These are phyloP conservation scores for Saturnia pavonia DNA, from an alignment of 2,888 invertebrate genomes.

Conservation along the genomic window DNA sequence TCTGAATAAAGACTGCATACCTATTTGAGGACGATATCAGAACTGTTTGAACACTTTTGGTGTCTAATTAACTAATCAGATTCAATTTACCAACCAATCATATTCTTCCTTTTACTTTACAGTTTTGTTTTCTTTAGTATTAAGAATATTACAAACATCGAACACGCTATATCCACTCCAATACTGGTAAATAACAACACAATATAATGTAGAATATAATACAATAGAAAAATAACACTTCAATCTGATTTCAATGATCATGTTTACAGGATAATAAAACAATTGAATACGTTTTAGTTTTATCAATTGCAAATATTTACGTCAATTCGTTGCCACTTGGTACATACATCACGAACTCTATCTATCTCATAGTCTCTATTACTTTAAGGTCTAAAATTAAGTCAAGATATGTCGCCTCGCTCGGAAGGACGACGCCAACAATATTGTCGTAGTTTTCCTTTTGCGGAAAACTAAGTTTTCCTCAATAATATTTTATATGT, in stretches of 20 bases:
- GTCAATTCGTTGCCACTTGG: not conserved
- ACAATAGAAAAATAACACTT: not conserved
- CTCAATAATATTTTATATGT: constrained; percentile 9
- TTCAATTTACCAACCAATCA: too few species aligned
- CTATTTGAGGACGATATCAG: too few species aligned
- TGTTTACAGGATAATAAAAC: constrained; percentile 8
- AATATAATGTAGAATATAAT: not conserved
- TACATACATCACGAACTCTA: not conserved
- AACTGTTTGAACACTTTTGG: too few species aligned
- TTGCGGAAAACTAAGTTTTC: constrained; percentile 9
- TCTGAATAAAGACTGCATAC: too few species aligned
- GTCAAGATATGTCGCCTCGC: not conserved
- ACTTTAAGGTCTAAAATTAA: not conserved
- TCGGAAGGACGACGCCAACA: not conserved
- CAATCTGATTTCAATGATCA: not conserved
- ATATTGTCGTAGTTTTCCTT: not conserved
- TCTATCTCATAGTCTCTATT: not conserved
- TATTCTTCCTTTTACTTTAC: too few species aligned
- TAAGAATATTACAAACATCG: not conserved
- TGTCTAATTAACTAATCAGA: not conserved
- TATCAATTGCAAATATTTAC: not conserved
- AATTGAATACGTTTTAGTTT: constrained; percentile 12
- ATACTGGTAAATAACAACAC: not conserved
- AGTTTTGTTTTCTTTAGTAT: too few species aligned
- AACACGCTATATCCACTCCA: not conserved